Base-by-base conservation (phyloP, 2,113 vertebrate species). In the Ceyx margarethae region DNA sequence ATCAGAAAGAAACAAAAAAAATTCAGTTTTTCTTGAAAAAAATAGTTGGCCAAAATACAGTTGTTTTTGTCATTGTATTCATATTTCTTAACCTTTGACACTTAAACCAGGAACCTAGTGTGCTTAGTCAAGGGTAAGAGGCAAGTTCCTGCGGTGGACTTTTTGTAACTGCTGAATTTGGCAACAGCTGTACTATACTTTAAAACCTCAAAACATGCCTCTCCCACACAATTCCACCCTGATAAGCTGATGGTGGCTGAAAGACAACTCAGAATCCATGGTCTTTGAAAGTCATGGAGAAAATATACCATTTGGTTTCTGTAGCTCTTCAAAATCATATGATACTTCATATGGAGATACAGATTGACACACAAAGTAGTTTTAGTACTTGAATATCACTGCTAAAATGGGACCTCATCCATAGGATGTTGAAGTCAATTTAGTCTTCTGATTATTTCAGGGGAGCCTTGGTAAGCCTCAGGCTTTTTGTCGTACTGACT, bases 31-130 rank as follows among this genome's bases (percentile, higher is more conserved):
- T n/a, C 29, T 79, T 17, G n/a, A 5, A 53, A 51, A 77, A 57
- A 57, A 69, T 15, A 26, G 4, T 72, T 78, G 21, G 6, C 40
- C 45, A 79, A 87, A 89, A 73, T 53, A 6, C 62, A 37, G 31
- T 17, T 0, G 0, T 0, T 81, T 91, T 53, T 81, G 26, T 68
- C 3, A 28, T 22, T 73, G 29, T 66, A 45, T 72, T 81, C 0
- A 0, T 61, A 23, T 73, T 85, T 80, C 31, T 82, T 82, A 35
- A 68, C 10, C 22, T 76, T 69, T 54, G 11, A 7, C 5, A 57
- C 23, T 12, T 75, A 56, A 81, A 45, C 17, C 23, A 48, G 35
- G 16, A 72, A 33, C 22, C 26, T 79, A 26, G 10, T 48, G 58
- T 65, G 2, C 57, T 72, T 78, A 18, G 15, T 57, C 35, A 35